Evolutionary conservation across 1,140 invertebrate species (phyloP), one percentile per base, ranked within the genome.

Genomic region (Drosophila mojavensis): DNA sequence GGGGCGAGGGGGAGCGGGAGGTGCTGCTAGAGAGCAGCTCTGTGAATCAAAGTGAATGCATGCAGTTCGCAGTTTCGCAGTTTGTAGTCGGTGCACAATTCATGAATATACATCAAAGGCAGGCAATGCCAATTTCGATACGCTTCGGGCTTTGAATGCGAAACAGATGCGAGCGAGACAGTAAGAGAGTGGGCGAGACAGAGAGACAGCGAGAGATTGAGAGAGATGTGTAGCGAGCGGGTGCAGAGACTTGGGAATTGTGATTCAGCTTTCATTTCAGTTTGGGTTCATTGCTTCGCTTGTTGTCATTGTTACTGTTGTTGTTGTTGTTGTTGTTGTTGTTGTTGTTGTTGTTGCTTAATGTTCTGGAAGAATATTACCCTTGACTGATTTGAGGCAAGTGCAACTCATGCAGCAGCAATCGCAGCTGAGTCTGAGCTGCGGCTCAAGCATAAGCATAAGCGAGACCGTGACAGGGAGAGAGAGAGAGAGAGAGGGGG

Each of bases 291-390:
- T 39, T 63, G 20, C 13, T 36, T 11, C 36, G 17, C 28, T 20
- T 41, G 26, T 48, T 56, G 36, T 59, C 61, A 11, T 17, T 73
- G 61, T 45, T 67, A 50, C 2, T 20, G 20, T 20, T 41, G 26
- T 48, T 56, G 28, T 20, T 41, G 26, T 48, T 56, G 28, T 20
- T 41, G 26, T 48, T 56, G 36, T 20, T 41, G 26, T 41, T 56
- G 36, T 20, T 41, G 26, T 48, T 56, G 36, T 17, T 56, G 50
- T 41, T 43, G 48, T 28, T 59, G 76, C 72, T 79, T 86, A 86
- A 86, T 85, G 82, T 86, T 85, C 82, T 63, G 67, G 70, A 86
- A 82, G 79, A 86, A 79, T 79, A 81, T 83, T 77, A 66, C 60
- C 81, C 80, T 83, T 84, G 80, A 83, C 62, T 71, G 59, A 47